These are phyloP conservation scores for Polia nebulosa DNA, from an alignment of 2,888 invertebrate genomes.

Conservation along the genomic window DNA sequence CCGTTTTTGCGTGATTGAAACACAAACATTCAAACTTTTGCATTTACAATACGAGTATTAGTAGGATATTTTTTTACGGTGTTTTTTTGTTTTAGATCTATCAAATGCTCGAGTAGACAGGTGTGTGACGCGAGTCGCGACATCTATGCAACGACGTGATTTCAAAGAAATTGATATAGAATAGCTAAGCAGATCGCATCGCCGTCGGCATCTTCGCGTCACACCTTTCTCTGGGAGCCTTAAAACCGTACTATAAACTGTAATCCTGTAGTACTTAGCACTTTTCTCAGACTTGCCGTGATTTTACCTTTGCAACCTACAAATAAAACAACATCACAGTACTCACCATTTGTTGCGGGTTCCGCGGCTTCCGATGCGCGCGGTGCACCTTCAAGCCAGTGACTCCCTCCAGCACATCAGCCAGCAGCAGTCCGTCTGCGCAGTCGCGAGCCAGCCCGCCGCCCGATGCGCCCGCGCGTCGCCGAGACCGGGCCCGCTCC, in stretches of 20 bases:
- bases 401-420: conserved; percentile 98
- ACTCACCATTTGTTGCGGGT: conserved; percentile 97
- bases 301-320: background rate
- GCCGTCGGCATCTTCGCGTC: no score
- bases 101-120: no score
- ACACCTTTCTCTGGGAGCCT: no score
- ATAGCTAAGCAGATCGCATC: no score
- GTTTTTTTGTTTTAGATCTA: background rate
- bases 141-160: no score
- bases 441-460: conserved; percentile 97
- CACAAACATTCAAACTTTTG: no score
- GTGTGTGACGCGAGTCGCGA: no score
- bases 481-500: conserved; percentile 97
- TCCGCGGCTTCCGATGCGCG: conserved; percentile 95
- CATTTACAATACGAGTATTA: no score
- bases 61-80: background rate
- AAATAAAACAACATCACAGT: background rate
- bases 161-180: no score
- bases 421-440: conserved; percentile 97
- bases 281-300: background rate
- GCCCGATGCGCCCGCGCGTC: conserved; percentile 93
- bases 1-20: no score
- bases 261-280: no score
- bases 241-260: background rate
- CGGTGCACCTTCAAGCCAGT: conserved; percentile 94